Evolutionary conservation across 2,797 vertebrate genomes (phyloP).

Genomic region (Parambassis ranga): DNA sequence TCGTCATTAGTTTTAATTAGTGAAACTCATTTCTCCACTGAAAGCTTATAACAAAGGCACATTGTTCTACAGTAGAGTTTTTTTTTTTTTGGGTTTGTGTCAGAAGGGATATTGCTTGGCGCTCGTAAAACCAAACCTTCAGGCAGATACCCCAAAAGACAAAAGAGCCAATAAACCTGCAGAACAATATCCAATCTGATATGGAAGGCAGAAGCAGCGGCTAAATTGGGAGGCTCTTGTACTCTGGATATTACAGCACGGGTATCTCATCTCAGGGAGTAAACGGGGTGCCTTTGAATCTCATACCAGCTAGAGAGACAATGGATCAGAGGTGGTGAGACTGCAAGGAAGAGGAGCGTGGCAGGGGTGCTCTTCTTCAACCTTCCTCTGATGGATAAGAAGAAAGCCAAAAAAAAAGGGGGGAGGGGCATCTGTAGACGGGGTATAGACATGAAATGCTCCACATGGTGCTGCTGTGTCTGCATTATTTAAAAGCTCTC

Average conservation of each 20-base stretch:
- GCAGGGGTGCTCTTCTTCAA: background rate
- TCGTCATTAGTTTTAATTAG: slow-evolving; percentile 22
- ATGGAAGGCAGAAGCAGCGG: background rate
- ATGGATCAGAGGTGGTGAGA: slow-evolving; percentile 37
- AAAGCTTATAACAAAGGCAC: slow-evolving; percentile 22
- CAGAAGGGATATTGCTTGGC: slow-evolving; percentile 41
- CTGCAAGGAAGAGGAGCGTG: slow-evolving; percentile 3
- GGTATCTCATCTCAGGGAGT: slow-evolving; percentile 45
- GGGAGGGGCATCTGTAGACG: background rate
- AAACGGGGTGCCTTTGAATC: slow-evolving; percentile 34
- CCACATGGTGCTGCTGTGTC: slow-evolving; percentile 35
- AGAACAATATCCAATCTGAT: slow-evolving; percentile 56
- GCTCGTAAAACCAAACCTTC: slow-evolving; percentile 40
- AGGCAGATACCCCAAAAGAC: slow-evolving; percentile 37
- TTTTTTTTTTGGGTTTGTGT: slow-evolving; percentile 46
- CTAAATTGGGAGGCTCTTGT: slow-evolving; percentile 39
- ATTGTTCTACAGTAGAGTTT: slow-evolving; percentile 35
- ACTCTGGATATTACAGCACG: slow-evolving; percentile 34
- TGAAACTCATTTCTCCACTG: slow-evolving; percentile 2
- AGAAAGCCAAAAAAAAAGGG: background rate
- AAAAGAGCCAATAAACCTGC: slow-evolving; percentile 56
- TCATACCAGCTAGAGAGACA: slow-evolving; percentile 30
- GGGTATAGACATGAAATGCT: background rate
- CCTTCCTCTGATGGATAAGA: background rate
- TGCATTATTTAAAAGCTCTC: slow-evolving; percentile 77